A percentile compares a stretch with the other conserved stretches of the same genome.
phyloP scores from a whole-genome alignment of 1,140 invertebrate species.

The Vanessa tameamea region DNA sequence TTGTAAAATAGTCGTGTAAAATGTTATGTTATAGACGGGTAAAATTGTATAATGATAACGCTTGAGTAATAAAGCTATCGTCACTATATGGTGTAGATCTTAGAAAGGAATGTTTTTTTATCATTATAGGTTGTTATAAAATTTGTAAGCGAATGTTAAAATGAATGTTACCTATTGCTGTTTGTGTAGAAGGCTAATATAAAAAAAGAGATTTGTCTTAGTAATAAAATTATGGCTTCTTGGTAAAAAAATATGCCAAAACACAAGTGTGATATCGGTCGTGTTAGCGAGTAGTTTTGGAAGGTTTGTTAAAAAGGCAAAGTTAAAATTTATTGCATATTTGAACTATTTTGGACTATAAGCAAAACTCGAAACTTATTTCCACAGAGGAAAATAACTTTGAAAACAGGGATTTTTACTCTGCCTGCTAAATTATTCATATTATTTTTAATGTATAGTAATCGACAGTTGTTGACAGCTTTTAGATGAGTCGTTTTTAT shows the following conservation, averaged over 20 bases:
- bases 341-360: too few relatives aligned
- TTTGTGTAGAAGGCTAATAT: constrained; percentile 24
- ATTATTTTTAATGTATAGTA: constrained; percentile 5
- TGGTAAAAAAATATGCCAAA: constrained; percentile 23
- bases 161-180: constrained; percentile 30
- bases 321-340: too few relatives aligned
- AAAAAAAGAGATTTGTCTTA: constrained; percentile 14
- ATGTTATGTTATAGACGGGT: constrained; percentile 6
- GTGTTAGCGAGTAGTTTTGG: constrained; percentile 24
- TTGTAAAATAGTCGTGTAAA: not conserved
- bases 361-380: not conserved
- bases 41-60: constrained; percentile 2
- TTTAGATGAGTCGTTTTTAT: not conserved
- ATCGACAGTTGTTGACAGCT: constrained; percentile 4
- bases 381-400: not conserved
- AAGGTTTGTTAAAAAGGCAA: constrained; percentile 7
- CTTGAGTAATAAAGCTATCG: constrained; percentile 18
- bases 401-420: not conserved
- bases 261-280: constrained; percentile 32
- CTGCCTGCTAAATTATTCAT: constrained; percentile 6
- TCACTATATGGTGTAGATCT: constrained; percentile 17
- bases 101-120: constrained; percentile 18
- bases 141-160: constrained; percentile 30
- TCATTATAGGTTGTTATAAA: constrained; percentile 34
- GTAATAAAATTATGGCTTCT: constrained; percentile 24